Conservation (phyloP, 2,888 invertebrate species). For the Drosophila paucipuncta region DNA sequence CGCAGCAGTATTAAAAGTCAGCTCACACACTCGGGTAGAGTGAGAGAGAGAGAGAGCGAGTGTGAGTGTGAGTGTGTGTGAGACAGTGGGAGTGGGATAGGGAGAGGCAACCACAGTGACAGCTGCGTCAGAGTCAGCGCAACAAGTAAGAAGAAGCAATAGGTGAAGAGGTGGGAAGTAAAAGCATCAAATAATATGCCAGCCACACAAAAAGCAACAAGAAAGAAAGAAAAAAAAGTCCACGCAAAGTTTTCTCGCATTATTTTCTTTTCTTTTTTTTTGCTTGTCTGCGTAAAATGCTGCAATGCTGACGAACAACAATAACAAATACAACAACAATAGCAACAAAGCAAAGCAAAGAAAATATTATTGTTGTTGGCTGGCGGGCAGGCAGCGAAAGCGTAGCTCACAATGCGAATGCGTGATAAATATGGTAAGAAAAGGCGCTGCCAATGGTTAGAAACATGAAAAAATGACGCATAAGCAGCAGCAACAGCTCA, state of each 20-base stretch:
- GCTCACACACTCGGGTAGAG: conserved; percentile 2
- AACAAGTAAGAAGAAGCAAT: conserved; percentile 75
- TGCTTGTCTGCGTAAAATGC: conserved; percentile 74
- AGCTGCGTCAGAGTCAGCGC: conserved; percentile 64
- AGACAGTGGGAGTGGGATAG: conserved; percentile 1
- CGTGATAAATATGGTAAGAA: conserved; percentile 70
- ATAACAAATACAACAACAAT: conserved; percentile 33
- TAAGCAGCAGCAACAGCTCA: conserved; percentile 55
- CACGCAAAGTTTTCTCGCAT: conserved; percentile 16
- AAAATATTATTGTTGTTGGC: conserved; percentile 44
- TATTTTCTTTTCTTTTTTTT: conserved; percentile 8
- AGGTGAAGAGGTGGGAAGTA: conserved; percentile 46
- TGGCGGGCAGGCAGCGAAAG: conserved; percentile 23
- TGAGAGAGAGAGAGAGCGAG: not conserved
- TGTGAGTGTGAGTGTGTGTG: conserved; percentile 3
- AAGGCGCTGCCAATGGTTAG: conserved; percentile 43
- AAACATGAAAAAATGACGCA: conserved; percentile 73
- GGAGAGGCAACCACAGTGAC: conserved; percentile 45
- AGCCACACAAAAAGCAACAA: conserved; percentile 36
- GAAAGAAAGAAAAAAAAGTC: conserved; percentile 48
- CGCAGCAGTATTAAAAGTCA: conserved; percentile 28
- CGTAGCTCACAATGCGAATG: conserved; percentile 37
- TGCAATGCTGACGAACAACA: conserved; percentile 73
- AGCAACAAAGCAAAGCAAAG: conserved; percentile 26
- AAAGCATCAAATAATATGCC: conserved; percentile 52